Evolutionary conservation across 2,797 vertebrate genomes (phyloP).

Genomic region (Crenuchus spilurus): DNA sequence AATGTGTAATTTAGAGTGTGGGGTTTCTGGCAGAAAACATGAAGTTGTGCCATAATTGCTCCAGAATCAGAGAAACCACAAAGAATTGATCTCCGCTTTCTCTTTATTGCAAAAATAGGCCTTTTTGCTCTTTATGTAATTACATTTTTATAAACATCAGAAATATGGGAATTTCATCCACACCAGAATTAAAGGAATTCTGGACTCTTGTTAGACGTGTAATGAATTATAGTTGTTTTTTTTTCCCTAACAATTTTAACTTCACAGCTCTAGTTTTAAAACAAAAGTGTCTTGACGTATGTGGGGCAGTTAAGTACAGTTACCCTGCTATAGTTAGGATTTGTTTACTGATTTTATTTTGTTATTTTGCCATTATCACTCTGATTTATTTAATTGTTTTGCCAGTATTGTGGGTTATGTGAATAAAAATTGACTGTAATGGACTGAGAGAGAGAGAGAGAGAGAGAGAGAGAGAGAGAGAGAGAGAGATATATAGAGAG

Average conservation of each 20-base stretch:
- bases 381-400: constrained; percentile 3
- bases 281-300: too few species aligned
- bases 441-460: constrained; percentile 1
- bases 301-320: too few species aligned
- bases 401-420: background rate
- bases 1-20: background rate
- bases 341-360: too few species aligned
- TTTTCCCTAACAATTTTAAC: too few species aligned
- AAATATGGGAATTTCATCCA: too few species aligned
- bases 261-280: too few species aligned
- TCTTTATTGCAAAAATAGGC: background rate
- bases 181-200: background rate
- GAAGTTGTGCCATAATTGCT: background rate
- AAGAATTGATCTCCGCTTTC: background rate
- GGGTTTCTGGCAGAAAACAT: background rate
- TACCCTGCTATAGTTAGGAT: too few species aligned
- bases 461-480: background rate
- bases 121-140: background rate
- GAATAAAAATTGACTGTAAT: constrained; percentile 2
- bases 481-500: background rate
- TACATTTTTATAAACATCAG: background rate
- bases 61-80: background rate
- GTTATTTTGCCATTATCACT: background rate
- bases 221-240: too few species aligned
- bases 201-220: too few species aligned